Conservation (phyloP, 2,797 vertebrate genomes). For the Meda fulgida region DNA sequence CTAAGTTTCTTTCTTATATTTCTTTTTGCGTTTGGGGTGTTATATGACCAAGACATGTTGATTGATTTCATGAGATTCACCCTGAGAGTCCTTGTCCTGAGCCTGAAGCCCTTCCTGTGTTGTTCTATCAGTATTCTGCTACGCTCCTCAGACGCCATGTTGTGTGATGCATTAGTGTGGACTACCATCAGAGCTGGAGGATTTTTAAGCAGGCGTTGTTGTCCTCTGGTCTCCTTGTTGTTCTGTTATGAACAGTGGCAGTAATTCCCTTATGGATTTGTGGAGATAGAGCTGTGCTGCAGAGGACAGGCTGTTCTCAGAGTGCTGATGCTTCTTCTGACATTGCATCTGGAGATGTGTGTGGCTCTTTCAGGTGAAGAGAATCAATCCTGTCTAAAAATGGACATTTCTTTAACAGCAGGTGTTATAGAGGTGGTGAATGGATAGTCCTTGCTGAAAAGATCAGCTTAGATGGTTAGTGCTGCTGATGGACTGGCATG, state of each 20-base stretch:
- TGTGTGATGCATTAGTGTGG: constrained; percentile 20
- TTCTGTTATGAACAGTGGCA: constrained; percentile 54
- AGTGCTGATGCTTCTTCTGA: constrained; percentile 54
- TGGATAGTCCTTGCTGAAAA: neutral
- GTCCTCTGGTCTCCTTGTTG: constrained; percentile 63
- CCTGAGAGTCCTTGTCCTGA: constrained; percentile 28
- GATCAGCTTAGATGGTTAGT: neutral
- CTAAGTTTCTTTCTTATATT: neutral
- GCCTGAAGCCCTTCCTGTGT: neutral
- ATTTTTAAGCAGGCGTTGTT: constrained; percentile 38
- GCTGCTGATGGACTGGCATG: neutral
- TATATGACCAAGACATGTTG: too few relatives aligned
- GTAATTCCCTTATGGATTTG: constrained; percentile 64
- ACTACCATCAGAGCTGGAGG: constrained; percentile 19
- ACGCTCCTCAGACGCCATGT: neutral
- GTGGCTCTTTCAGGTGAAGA: constrained; percentile 36
- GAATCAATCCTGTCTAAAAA: constrained; percentile 37
- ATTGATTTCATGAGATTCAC: neutral
- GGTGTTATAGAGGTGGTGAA: neutral
- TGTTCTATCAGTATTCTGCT: constrained; percentile 23
- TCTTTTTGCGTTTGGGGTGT: neutral
- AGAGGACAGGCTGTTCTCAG: constrained; percentile 54
- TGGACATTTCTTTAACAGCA: constrained; percentile 12
- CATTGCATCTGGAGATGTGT: constrained; percentile 38
- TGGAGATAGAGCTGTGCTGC: constrained; percentile 38